Percentiles rank a stretch among this genome's conserved stretches.
phyloP scores from a whole-genome alignment of 2,888 invertebrate species.

The Phalangium opilio region DNA sequence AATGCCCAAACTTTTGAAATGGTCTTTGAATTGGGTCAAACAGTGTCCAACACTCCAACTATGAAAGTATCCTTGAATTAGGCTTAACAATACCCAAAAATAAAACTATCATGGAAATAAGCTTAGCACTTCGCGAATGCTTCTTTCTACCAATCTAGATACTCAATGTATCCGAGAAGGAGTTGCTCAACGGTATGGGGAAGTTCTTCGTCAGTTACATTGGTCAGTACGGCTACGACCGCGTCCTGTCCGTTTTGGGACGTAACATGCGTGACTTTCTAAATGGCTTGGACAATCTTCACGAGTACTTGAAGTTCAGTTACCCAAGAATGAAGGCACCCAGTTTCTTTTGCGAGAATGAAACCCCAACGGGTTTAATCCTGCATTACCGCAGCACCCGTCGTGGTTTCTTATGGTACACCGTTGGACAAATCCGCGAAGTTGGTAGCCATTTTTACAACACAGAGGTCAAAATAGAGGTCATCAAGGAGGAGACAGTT shows the following conservation, averaged over 20 bases:
- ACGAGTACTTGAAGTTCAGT: slow-evolving; percentile 91
- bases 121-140: neutral
- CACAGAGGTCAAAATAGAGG: slow-evolving; percentile 81
- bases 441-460: slow-evolving; percentile 67
- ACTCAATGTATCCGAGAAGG: slow-evolving; percentile 65
- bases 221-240: slow-evolving; percentile 85
- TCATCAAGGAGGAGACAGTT: slow-evolving; percentile 67
- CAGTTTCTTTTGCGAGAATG: slow-evolving; percentile 92
- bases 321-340: slow-evolving; percentile 81
- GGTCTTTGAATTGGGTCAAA: too few relatives aligned
- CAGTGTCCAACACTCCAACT: too few relatives aligned
- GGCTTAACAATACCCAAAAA: too few relatives aligned
- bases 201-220: slow-evolving; percentile 85
- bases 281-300: slow-evolving; percentile 84
- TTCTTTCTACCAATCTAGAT: slow-evolving; percentile 45
- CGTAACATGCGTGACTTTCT: slow-evolving; percentile 89
- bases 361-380: slow-evolving; percentile 76
- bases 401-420: slow-evolving; percentile 86
- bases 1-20: too few relatives aligned
- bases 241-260: slow-evolving; percentile 62
- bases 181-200: slow-evolving; percentile 89
- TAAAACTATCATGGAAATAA: too few relatives aligned
- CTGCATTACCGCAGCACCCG: slow-evolving; percentile 85
- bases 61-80: too few relatives aligned
- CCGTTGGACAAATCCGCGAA: slow-evolving; percentile 74